phyloP scores from a whole-genome alignment of 2,797 vertebrate species.

The Arnoldichthys spilopterus region DNA sequence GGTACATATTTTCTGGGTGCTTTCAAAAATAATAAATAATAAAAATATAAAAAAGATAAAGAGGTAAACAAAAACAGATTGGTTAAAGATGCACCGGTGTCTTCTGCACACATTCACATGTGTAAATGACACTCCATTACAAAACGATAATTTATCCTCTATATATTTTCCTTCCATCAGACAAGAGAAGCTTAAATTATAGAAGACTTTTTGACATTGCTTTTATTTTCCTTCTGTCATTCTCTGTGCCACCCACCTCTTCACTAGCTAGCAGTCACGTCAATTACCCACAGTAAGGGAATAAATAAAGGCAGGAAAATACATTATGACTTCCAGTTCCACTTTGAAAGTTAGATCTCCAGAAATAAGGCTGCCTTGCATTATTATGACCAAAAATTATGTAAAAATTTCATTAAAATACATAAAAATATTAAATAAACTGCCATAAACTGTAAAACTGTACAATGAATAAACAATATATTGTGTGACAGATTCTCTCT shows the following conservation, averaged over 20 bases:
- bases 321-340: too few relatives aligned
- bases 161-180: not conserved
- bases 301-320: not conserved
- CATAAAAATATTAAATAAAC: too few relatives aligned
- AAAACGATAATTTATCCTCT: constrained; percentile 29
- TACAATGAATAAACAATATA: too few relatives aligned
- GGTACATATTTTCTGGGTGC: not conserved
- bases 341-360: too few relatives aligned
- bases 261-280: constrained; percentile 11
- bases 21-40: too few relatives aligned
- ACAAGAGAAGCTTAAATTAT: constrained; percentile 17
- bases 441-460: too few relatives aligned
- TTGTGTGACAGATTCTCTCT: too few relatives aligned
- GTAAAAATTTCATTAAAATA: too few relatives aligned
- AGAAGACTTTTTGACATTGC: constrained; percentile 11
- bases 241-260: constrained; percentile 22
- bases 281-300: too few relatives aligned
- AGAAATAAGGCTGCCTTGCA: too few relatives aligned
- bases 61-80: not conserved
- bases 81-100: not conserved
- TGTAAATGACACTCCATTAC: constrained; percentile 1
- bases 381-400: too few relatives aligned
- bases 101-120: constrained; percentile 5
- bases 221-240: not conserved
- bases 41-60: not conserved